A percentile compares a stretch with the other conserved stretches of the same genome.
Evolutionary conservation across 2,113 vertebrate genomes (phyloP).

Genomic region (Anoplopoma fimbria): DNA sequence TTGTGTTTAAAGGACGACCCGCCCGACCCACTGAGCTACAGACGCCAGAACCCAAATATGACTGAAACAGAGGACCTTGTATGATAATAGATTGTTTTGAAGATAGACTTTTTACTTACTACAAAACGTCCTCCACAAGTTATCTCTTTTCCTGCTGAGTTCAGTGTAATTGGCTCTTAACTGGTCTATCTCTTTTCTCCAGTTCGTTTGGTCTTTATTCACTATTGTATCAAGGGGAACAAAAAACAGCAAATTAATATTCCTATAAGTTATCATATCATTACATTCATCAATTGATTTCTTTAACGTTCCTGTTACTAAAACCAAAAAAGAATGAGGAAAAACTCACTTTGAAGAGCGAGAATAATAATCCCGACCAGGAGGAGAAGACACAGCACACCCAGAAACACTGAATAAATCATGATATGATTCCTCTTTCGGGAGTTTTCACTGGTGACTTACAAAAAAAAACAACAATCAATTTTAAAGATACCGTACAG

Average conservation of each 20-base stretch:
- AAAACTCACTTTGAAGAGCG: slow-evolving; percentile 42
- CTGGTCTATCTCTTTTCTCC: background rate
- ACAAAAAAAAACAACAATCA: background rate
- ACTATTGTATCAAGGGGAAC: slow-evolving; percentile 20
- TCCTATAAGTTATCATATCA: background rate
- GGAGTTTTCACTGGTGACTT: background rate
- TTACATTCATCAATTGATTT: background rate
- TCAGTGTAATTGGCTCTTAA: background rate
- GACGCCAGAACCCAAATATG: background rate
- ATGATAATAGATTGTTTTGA: background rate
- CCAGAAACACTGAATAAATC: background rate
- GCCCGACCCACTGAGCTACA: no score
- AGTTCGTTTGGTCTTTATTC: slow-evolving; percentile 7
- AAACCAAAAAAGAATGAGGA: background rate
- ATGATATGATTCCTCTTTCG: slow-evolving; percentile 12
- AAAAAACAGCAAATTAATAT: slow-evolving; percentile 6
- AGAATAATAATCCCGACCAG: slow-evolving; percentile 48
- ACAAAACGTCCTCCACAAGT: background rate
- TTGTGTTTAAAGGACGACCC: no score
- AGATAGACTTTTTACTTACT: slow-evolving; percentile 36
- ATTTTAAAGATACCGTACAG: background rate
- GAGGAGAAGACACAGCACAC: slow-evolving; percentile 46
- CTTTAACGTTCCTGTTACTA: background rate
- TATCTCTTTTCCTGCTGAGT: background rate
- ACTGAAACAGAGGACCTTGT: background rate